phyloP scores from a whole-genome alignment of 2,797 vertebrate species.

The Falco columbarius region DNA sequence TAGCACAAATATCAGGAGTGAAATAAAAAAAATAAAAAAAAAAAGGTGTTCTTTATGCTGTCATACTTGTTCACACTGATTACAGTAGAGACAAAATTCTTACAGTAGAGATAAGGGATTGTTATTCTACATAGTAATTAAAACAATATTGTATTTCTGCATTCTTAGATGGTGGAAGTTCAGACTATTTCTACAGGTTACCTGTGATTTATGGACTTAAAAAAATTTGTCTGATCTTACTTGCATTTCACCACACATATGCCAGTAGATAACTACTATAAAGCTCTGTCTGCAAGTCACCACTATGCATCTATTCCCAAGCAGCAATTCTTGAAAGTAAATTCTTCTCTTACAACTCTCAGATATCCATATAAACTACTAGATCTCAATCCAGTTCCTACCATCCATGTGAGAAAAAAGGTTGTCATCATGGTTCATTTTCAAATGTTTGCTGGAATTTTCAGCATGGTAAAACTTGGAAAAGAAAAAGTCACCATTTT shows the following conservation, averaged over 20 bases:
- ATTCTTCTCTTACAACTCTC: neutral
- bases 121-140: neutral
- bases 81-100: neutral
- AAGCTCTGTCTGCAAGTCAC: neutral
- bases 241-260: neutral
- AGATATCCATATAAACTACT: neutral
- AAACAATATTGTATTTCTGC: neutral
- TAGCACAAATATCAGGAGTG: neutral
- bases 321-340: neutral
- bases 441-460: neutral
- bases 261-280: neutral
- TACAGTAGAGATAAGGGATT: neutral
- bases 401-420: neutral
- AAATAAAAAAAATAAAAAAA: neutral
- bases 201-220: neutral
- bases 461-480: neutral
- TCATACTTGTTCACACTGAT: neutral
- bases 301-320: neutral
- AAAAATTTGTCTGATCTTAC: neutral
- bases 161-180: neutral
- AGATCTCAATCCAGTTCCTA: neutral
- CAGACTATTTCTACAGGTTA: neutral
- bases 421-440: neutral
- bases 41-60: neutral
- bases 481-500: neutral